Percentiles rank a stretch among this genome's conserved stretches.
Evolutionary conservation across 2,113 vertebrate species (phyloP).

Genomic region (Corythornis madagascariensis): DNA sequence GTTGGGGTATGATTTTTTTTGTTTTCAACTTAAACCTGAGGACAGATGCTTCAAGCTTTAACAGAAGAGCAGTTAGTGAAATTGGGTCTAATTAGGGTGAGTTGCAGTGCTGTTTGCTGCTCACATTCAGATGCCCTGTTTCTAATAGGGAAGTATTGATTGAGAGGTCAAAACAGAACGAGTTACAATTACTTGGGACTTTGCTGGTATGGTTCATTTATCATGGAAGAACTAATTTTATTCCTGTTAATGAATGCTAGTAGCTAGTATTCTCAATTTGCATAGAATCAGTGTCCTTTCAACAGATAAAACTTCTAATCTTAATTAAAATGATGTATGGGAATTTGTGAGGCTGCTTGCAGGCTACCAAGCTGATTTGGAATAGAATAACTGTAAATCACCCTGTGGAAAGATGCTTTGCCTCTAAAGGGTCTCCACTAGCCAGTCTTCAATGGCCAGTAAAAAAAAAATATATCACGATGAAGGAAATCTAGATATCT

Average conservation of each 20-base stretch:
- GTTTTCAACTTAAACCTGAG: not conserved
- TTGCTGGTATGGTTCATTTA: not conserved
- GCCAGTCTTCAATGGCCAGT: not conserved
- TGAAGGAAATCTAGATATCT: not conserved
- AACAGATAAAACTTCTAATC: conserved; percentile 14
- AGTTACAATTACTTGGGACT: not conserved
- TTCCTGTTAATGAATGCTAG: conserved; percentile 13
- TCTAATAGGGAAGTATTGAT: not conserved
- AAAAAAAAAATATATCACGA: not conserved
- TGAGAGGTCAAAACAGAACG: not conserved
- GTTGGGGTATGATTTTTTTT: not conserved
- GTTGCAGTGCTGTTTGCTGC: not conserved
- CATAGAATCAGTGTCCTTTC: conserved; percentile 4
- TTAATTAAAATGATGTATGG: not conserved
- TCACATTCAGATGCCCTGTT: not conserved
- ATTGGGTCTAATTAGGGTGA: not conserved
- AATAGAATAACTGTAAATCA: not conserved
- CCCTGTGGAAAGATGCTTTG: not conserved
- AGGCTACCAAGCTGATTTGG: not conserved
- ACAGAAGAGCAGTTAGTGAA: not conserved
- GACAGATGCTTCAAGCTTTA: not conserved
- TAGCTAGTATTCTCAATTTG: conserved; percentile 1
- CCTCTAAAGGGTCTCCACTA: not conserved
- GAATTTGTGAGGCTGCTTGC: not conserved
- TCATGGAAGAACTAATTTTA: not conserved